Percentiles rank a stretch among this genome's conserved stretches.
Conservation (phyloP, 2,888 invertebrate species). For the Temnothorax rugatulus region DNA sequence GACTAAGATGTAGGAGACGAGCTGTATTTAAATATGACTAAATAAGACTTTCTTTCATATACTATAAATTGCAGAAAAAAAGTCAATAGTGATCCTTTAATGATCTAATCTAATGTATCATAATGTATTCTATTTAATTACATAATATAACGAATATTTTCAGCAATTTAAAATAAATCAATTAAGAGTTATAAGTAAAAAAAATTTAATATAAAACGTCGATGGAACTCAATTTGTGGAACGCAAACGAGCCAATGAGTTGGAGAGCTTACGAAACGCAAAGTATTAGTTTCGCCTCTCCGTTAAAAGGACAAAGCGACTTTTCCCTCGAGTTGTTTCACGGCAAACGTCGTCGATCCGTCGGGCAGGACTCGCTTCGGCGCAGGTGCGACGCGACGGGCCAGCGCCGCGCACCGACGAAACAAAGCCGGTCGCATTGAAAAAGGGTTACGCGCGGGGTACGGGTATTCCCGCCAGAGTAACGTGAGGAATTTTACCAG, state of each 20-base stretch:
- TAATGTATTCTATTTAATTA: background rate
- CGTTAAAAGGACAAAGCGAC: conserved; percentile 18
- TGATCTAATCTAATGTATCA: background rate
- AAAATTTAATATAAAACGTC: background rate
- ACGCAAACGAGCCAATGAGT: background rate
- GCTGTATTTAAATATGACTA: conserved; percentile 18
- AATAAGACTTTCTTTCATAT: background rate
- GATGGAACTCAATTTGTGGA: background rate
- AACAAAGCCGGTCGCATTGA: conserved; percentile 22
- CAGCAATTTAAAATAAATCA: conserved; percentile 1
- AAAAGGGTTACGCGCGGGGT: background rate
- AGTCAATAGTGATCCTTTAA: background rate
- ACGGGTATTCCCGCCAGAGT: background rate
- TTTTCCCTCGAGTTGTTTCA: background rate
- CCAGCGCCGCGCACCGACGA: background rate
- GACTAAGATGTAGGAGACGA: background rate
- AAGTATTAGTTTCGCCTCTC: background rate
- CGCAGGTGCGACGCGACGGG: conserved; percentile 5
- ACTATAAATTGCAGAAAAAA: background rate
- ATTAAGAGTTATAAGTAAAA: background rate
- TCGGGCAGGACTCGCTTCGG: background rate
- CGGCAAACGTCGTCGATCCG: background rate
- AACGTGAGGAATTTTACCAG: conserved; percentile 69
- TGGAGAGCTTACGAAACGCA: background rate
- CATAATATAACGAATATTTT: background rate